Evolutionary conservation across 2,797 vertebrate genomes (phyloP), one percentile per base, ranked within the genome.

Genomic region (Phrynocephalus vlangalii): DNA sequence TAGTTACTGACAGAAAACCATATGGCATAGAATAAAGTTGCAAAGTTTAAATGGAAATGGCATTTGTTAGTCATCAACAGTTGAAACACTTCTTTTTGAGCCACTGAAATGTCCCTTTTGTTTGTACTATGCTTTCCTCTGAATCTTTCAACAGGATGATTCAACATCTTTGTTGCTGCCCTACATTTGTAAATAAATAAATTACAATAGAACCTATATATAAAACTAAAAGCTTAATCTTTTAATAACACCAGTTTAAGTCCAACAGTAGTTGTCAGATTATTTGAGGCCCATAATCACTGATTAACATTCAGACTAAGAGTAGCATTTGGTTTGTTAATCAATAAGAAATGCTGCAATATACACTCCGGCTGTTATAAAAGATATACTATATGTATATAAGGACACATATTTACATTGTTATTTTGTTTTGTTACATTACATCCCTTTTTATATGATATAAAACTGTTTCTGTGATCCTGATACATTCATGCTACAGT

Each of bases 1-100:
- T 89, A 93, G 92, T 93, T 94, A 92, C 78, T 92, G 76, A 78
- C 78, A 79, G 56, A 22, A 81, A 93, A 83, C 70, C 91, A 50
- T 6, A 87, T 79, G 88, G 86, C 85, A 60, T 7, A 70, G 83
- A 90, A 87, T 50, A 28, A 93, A 88, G 75, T 15, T 68, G 50
- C 11, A 20, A 94, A 93, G 90, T 75, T 63, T 91, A 79, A 76
- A 92, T 88, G 68, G 85, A 92, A 95, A 92, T 66, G 82, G 28
- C 82, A 85, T 86, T 93, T 88, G 18, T 79, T 81, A 83, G 78
- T 7, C 90, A 86, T 91, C 91, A 93, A 30, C 4, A 86, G 20
- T 80, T 60, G 86, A 86, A 50, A 13, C 26, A 76, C 28, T 24
- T 76, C 68, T 84, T 83, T 79, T 72, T 84, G 77, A 78, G 82